Base-by-base conservation (phyloP, 1,140 invertebrate species). In the Wasmannia auropunctata region DNA sequence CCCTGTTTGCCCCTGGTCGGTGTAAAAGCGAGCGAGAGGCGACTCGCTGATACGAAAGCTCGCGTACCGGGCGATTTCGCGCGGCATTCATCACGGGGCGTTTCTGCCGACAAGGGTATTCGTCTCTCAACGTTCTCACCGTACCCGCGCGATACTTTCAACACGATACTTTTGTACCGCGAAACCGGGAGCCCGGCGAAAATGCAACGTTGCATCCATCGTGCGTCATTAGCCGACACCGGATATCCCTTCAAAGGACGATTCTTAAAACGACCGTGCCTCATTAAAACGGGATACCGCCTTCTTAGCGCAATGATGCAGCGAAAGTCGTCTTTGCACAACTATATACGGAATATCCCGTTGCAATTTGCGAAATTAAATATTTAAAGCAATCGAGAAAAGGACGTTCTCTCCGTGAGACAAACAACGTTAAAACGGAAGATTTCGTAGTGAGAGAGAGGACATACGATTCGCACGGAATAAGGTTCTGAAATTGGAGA, bases 171-270 rank as follows among this genome's bases (percentile, higher is more conserved):
- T 91, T 87, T 88, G 89, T 85, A 60, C n/a, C 69, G 60, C 69
- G 37, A 37, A 58, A 67, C 28, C 75, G 22, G 10, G 54, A 16
- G 43, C 19, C 28, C 80, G n/a, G 58, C 51, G 51, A 81, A 81
- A 79, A 80, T n/a, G 62, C 72, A 62, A 14, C 76, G 49, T 31
- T 74, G 67, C 54, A 43, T 56, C 37, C 75, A 60, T 46, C 8
- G 25, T 25, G 65, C 65, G 58, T 51, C 65, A 87, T 87, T 87
- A 90, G 76, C 77, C 49, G 91, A 88, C 84, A 92, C 54, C 8
- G 77, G 91, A 92, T 92, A 91, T 87, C 86, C 25, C 83, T 92
- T 91, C 85, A 91, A 91, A 92, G 91, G n/a, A 88, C 85, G 65
- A 83, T 67, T 70, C 83, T 40, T 25, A 74, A 28, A n/a, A 65